Conservation (phyloP, 2,888 invertebrate species). For the Lasius platythorax region DNA sequence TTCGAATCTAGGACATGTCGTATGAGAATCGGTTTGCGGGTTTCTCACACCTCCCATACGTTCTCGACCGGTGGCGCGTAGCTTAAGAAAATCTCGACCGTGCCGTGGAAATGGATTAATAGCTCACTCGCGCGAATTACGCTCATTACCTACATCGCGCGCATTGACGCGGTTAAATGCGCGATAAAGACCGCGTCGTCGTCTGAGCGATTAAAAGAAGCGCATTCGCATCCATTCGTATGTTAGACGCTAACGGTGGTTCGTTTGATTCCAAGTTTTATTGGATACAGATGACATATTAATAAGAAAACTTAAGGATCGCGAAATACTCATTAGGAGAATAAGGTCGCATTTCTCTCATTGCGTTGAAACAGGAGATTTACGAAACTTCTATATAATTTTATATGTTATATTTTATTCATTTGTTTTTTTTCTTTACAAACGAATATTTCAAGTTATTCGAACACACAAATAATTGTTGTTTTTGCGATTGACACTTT, state of each 20-base stretch:
- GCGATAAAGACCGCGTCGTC: background rate
- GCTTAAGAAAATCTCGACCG: conserved; percentile 25
- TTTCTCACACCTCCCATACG: conserved; percentile 47
- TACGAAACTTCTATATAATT: background rate
- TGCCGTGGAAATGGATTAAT: conserved; percentile 42
- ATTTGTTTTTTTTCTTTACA: background rate
- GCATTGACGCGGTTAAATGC: conserved; percentile 3
- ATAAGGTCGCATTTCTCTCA: background rate
- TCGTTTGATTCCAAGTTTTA: background rate
- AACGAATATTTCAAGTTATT: background rate
- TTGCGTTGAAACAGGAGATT: background rate
- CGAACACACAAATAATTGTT: too few relatives aligned
- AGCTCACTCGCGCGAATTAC: conserved; percentile 13
- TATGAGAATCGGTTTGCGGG: conserved; percentile 51
- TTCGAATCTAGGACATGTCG: conserved; percentile 44
- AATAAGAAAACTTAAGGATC: background rate
- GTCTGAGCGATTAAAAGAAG: background rate
- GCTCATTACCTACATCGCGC: conserved; percentile 8
- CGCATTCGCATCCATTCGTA: background rate
- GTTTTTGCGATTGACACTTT: too few relatives aligned
- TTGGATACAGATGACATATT: background rate
- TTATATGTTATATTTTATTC: background rate
- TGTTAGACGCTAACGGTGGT: background rate
- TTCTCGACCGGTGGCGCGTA: background rate
- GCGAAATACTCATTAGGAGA: background rate